Evolutionary conservation across 2,113 vertebrate species (phyloP).

Genomic region (Sciurus niger): DNA sequence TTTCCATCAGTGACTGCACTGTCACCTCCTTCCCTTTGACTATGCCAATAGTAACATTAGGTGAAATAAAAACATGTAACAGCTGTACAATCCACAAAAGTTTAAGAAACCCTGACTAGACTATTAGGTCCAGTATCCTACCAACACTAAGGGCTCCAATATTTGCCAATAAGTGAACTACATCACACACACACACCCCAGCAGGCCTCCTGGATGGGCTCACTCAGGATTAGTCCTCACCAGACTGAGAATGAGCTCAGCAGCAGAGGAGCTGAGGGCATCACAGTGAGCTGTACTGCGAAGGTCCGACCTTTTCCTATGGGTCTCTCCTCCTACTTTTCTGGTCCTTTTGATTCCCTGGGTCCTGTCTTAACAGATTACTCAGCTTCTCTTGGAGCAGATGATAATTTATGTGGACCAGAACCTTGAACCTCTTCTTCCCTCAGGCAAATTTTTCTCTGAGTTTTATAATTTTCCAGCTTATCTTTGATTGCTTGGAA

Average conservation of each 20-base stretch:
- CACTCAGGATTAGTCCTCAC: background rate
- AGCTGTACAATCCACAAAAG: background rate
- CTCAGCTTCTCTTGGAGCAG: background rate
- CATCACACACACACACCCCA: background rate
- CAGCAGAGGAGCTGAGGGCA: background rate
- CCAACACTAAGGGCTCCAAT: background rate
- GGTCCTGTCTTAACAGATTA: background rate
- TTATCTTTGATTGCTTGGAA: background rate
- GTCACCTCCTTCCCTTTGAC: background rate
- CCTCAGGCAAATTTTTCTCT: background rate
- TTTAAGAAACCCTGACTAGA: background rate
- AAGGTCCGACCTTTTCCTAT: background rate
- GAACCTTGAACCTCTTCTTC: background rate
- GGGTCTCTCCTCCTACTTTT: background rate
- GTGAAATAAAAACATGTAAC: background rate
- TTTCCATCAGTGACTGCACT: background rate
- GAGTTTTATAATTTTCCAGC: background rate
- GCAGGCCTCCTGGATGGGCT: background rate
- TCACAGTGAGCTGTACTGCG: background rate
- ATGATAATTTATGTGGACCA: background rate
- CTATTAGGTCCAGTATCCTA: background rate
- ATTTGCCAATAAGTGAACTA: background rate
- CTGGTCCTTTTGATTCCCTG: background rate
- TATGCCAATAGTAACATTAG: background rate
- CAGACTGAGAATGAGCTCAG: fast-evolving